Evolutionary conservation across 2,888 invertebrate species (phyloP), one percentile per base, ranked within the genome.

Genomic region (Stegophylla sp.): DNA sequence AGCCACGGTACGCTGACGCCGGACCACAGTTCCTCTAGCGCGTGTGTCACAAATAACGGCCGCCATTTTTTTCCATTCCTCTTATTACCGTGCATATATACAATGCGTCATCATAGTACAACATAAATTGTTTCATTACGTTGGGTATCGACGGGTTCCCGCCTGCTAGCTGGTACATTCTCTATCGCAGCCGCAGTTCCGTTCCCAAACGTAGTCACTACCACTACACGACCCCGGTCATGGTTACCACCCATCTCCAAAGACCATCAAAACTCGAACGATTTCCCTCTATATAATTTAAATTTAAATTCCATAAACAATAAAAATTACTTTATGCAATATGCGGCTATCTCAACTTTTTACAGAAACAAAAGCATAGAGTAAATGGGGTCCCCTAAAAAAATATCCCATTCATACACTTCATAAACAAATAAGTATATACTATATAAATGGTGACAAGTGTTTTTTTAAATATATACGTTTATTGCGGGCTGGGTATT

Each of bases 21-120:
- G 48, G 74, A 28, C 9, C 12, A 56, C 67, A 59, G 56, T 23
- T 34, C 34, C 34, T 34, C 3, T 4, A 7, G 72, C 34, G 59
- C 71, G 61, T 61, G n/a, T 61, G 48, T 66, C 41, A 41, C 71
- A 77, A 48, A 74, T 48, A 79, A 51, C 69, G 34, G 61, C 48
- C 79, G 79, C 79, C 79, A 79, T 79, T 71, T 79, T 77, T 71
- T 71, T 41, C 48, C 79, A 51, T 51, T 48, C 69, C 45, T 69
- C 20, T 45, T 53, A 3, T 48, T 17, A 48, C 20, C 20, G 9
- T 23, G 4, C 20, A 10, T 53, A 9, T 20, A 53, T 53, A 9
- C 20, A 20, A 53, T 20, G 20, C 28, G 28, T 23, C 34, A 45
- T 15, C 23, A 17, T 12, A 4, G 71, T 71, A 48, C 17, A 71